A percentile compares a stretch with the other conserved stretches of the same genome.
Evolutionary conservation across 2,113 vertebrate genomes (phyloP).

Genomic region (Piaya cayana): DNA sequence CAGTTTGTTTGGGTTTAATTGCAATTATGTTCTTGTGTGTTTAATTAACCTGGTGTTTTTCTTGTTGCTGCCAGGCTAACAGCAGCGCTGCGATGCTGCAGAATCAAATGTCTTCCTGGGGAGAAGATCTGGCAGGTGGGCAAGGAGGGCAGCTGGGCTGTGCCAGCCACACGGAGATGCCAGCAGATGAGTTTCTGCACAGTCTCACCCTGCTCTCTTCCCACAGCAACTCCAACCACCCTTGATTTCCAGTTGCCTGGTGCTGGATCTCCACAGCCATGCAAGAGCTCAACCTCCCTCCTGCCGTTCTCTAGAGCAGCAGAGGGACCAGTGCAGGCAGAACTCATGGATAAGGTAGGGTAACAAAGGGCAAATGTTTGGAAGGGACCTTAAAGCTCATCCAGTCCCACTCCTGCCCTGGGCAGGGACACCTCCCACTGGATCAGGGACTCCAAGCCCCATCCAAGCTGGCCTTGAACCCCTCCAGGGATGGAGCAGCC

Average conservation of each 20-base stretch:
- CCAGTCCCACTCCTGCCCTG: no score
- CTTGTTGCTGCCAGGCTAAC: not conserved
- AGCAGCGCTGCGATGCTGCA: not conserved
- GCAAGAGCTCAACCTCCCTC: no score
- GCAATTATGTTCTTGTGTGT: not conserved
- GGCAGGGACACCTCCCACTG: no score
- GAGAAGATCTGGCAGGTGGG: not conserved
- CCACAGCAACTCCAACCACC: not conserved
- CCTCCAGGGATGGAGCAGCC: no score
- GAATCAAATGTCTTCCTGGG: not conserved
- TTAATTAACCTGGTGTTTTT: not conserved
- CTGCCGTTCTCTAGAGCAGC: not conserved
- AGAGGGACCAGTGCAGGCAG: fast-evolving
- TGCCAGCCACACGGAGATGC: not conserved
- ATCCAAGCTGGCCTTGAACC: no score
- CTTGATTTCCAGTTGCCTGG: not conserved
- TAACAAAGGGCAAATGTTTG: not conserved
- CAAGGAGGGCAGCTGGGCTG: not conserved
- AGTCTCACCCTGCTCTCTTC: not conserved
- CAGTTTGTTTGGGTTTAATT: constrained; percentile 10
- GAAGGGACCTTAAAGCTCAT: no score
- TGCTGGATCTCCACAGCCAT: not conserved
- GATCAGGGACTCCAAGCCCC: no score
- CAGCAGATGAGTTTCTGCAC: not conserved
- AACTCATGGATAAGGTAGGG: not conserved